Evolutionary conservation across 2,113 vertebrate species (phyloP).

Genomic region (Aptenodytes patagonicus): DNA sequence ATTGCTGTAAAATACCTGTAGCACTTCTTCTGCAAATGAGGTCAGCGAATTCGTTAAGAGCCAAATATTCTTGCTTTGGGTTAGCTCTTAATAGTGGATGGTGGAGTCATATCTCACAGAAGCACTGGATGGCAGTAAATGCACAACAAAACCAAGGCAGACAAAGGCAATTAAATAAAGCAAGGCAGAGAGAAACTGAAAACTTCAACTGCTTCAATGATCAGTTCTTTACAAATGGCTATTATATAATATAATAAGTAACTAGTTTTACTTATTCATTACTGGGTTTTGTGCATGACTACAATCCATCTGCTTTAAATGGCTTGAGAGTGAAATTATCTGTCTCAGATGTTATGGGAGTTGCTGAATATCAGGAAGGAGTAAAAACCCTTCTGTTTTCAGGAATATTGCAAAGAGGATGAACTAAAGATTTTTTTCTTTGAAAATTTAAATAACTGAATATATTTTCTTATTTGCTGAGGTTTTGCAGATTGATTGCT

Average conservation of each 20-base stretch:
- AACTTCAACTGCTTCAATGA: slow-evolving; percentile 56
- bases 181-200: neutral
- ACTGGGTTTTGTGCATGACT: slow-evolving; percentile 63
- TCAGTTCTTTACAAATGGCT: slow-evolving; percentile 69
- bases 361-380: slow-evolving; percentile 24
- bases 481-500: slow-evolving; percentile 43
- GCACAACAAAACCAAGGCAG: neutral
- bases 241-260: slow-evolving; percentile 71
- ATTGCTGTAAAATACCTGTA: neutral
- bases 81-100: neutral
- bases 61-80: neutral
- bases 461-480: slow-evolving; percentile 40
- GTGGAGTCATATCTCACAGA: neutral
- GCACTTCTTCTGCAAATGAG: neutral
- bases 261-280: slow-evolving; percentile 69
- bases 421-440: slow-evolving; percentile 46
- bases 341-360: slow-evolving; percentile 62
- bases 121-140: slow-evolving; percentile 67
- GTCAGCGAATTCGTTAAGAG: neutral
- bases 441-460: slow-evolving; percentile 48
- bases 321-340: slow-evolving; percentile 65
- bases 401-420: slow-evolving; percentile 27
- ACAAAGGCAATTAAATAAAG: slow-evolving; percentile 55
- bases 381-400: slow-evolving; percentile 57
- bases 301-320: slow-evolving; percentile 71